Evolutionary conservation across 2,797 vertebrate species (phyloP), one percentile per base, ranked within the genome.

Genomic region (Nannoperca australis): DNA sequence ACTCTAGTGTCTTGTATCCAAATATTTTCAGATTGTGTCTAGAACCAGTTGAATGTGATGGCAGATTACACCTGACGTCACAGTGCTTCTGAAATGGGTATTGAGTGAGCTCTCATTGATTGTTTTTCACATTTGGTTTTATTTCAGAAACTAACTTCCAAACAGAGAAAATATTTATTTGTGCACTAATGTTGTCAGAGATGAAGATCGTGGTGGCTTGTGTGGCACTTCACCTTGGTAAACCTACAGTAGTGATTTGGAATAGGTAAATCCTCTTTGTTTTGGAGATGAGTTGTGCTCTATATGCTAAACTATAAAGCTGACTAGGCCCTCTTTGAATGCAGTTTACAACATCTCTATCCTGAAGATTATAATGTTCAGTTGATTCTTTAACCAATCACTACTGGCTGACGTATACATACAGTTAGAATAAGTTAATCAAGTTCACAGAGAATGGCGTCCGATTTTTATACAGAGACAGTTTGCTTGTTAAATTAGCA

Each of bases 11-110:
- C 17, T 58, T 34, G 8, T 54, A 13, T 76, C 13, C 36, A 79
- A 47, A 67, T 54, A 5, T 63, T 64, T 79, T 60, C 22, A 61
- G 50, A 67, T 69, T 79, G 34, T 70, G 40, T 65, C 4, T 59
- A 4, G 14, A 71, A 53, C 24, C 1, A 61, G n/a, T 24, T 63
- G 34, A 55, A 36, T 44, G 51, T 13, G 32, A 40, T 38, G 53
- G n/a, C 42, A 47, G 58, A 24, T 59, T 63, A 36, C 27, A 40
- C 12, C 12, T 18, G 15, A 10, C 0, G 8, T 56, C 12, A 55
- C 54, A 4, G n/a, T 54, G n/a, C 20, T 17, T 47, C 10, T 55
- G 8, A 50, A 45, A 24, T 30, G 8, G 3, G 18, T n/a, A 5
- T 32, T 17, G 6, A 47, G 15, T 32, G 24, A 36, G 9, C 10